phyloP scores from a whole-genome alignment of 2,113 vertebrate species.

The Cynocephalus volans region DNA sequence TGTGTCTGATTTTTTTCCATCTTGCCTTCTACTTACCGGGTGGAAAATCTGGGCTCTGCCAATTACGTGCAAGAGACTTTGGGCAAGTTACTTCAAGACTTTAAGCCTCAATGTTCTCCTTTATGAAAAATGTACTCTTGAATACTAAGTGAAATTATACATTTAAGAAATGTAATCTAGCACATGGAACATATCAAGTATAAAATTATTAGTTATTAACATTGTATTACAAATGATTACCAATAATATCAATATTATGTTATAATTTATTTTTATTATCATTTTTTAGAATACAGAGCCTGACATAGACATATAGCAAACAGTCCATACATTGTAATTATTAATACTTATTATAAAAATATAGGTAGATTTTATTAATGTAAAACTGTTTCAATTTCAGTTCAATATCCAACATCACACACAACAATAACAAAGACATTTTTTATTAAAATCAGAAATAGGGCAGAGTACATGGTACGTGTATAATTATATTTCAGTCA shows the following conservation, averaged over 20 bases:
- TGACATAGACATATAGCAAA: background rate
- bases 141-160: background rate
- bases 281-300: background rate
- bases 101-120: background rate
- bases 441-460: slow-evolving; percentile 70
- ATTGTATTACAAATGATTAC: background rate
- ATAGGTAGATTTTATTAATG: background rate
- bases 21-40: background rate
- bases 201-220: background rate
- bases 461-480: background rate
- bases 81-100: background rate
- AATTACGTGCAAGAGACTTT: background rate
- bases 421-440: background rate
- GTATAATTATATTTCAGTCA: slow-evolving; percentile 68
- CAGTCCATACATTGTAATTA: background rate
- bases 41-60: background rate
- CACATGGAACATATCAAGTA: background rate
- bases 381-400: slow-evolving; percentile 21
- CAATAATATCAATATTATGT: background rate
- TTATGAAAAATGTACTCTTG: background rate
- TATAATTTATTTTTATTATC: background rate
- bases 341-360: background rate
- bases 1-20: background rate
- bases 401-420: background rate
- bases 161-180: background rate